Evolutionary conservation across 2,113 vertebrate genomes (phyloP).

Genomic region (Campylomormyrus tamandua): DNA sequence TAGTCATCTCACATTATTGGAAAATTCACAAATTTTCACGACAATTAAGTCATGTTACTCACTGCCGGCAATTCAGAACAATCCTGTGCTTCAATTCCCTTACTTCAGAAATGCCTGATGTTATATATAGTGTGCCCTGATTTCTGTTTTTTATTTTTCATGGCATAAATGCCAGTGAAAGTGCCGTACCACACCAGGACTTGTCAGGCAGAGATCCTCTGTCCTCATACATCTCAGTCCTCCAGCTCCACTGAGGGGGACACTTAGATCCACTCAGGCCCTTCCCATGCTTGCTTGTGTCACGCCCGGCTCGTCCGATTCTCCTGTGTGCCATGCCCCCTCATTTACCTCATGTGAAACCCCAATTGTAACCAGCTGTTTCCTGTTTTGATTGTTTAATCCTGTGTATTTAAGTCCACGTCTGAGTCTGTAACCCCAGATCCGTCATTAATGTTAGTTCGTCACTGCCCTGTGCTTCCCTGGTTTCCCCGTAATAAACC

Average conservation of each 20-base stretch:
- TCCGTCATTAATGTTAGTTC: no score
- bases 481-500: no score
- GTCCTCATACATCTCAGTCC: not conserved
- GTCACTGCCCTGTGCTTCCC: no score
- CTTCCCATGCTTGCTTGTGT: not conserved
- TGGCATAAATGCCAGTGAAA: not conserved
- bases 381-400: no score
- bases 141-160: not conserved
- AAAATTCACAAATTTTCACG: constrained; percentile 30
- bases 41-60: not conserved
- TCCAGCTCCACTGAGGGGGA: not conserved
- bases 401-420: no score
- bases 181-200: not conserved
- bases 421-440: no score
- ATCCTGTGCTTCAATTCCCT: not conserved
- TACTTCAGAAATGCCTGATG: not conserved
- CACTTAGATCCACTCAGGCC: not conserved
- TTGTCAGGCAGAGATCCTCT: not conserved
- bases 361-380: no score
- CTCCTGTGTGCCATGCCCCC: no score
- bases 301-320: no score
- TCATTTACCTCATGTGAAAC: no score
- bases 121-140: not conserved
- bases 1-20: constrained; percentile 21
- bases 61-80: not conserved